Evolutionary conservation across 2,888 invertebrate genomes (phyloP).

Genomic region (Trissoscelio sp.): DNA sequence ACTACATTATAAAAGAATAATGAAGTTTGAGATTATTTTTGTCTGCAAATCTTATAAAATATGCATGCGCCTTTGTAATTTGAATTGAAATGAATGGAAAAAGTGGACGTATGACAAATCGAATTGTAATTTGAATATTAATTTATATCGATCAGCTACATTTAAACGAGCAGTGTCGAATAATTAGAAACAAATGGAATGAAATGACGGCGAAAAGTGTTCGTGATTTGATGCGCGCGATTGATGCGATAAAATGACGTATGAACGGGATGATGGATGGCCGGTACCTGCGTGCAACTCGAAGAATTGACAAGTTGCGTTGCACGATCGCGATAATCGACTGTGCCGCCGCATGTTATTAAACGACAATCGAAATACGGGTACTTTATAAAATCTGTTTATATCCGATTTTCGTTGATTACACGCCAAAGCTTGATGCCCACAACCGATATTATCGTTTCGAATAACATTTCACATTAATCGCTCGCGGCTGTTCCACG

Average conservation of each 20-base stretch:
- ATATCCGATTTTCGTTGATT: conserved; percentile 73
- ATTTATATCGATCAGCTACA: conserved; percentile 26
- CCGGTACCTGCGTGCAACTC: conserved; percentile 59
- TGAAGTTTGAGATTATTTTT: too few species aligned
- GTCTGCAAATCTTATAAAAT: too few species aligned
- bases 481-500: conserved; percentile 70
- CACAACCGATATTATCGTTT: conserved; percentile 74
- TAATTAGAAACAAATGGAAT: conserved; percentile 60
- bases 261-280: conserved; percentile 61
- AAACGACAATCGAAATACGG: conserved; percentile 67
- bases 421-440: conserved; percentile 71
- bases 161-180: conserved; percentile 31
- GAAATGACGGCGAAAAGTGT: conserved; percentile 65
- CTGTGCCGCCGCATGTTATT: conserved; percentile 59
- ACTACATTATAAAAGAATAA: too few species aligned
- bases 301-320: conserved; percentile 66
- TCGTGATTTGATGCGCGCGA: conserved; percentile 58
- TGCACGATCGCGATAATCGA: conserved; percentile 65
- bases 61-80: too few species aligned
- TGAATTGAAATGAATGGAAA: background rate
- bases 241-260: conserved; percentile 62
- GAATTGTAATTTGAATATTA: conserved; percentile 47
- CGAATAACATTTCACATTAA: conserved; percentile 73
- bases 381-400: conserved; percentile 69
- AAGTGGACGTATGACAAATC: conserved; percentile 1